Conservation (phyloP, 2,888 invertebrate species). For the Eurois occulta region DNA sequence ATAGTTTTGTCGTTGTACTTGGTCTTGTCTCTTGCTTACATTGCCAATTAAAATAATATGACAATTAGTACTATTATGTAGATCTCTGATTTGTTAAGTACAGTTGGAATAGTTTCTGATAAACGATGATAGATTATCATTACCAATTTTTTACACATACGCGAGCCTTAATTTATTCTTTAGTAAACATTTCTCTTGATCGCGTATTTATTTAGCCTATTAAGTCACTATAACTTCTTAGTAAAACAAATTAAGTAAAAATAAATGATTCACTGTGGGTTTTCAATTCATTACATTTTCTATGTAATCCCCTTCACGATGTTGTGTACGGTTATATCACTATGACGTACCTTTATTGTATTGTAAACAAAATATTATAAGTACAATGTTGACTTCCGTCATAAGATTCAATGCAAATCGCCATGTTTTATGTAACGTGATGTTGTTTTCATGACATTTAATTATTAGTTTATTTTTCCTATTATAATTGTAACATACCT, state of each 20-base stretch:
- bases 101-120: background rate
- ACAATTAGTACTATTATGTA: background rate
- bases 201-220: slow-evolving; percentile 9
- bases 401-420: slow-evolving; percentile 15
- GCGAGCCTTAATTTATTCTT: background rate
- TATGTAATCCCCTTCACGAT: slow-evolving; percentile 15
- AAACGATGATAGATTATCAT: slow-evolving; percentile 16
- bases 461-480: slow-evolving; percentile 28
- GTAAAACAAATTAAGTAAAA: slow-evolving; percentile 17
- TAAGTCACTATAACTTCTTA: slow-evolving; percentile 7
- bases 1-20: background rate
- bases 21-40: background rate
- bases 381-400: slow-evolving; percentile 30
- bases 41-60: background rate
- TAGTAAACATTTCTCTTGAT: background rate
- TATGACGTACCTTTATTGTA: slow-evolving; percentile 36
- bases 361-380: slow-evolving; percentile 49
- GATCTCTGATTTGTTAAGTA: background rate
- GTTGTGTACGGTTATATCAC: slow-evolving; percentile 31
- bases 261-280: slow-evolving; percentile 34
- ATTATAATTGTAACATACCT: slow-evolving; percentile 8
- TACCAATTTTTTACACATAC: background rate
- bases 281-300: slow-evolving; percentile 30
- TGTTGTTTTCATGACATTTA: slow-evolving; percentile 33
- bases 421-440: slow-evolving; percentile 31